A percentile compares a stretch with the other conserved stretches of the same genome.
These are phyloP conservation scores for Rhynchotus rufescens DNA, from an alignment of 2,797 vertebrate species.

Conservation along the genomic window DNA sequence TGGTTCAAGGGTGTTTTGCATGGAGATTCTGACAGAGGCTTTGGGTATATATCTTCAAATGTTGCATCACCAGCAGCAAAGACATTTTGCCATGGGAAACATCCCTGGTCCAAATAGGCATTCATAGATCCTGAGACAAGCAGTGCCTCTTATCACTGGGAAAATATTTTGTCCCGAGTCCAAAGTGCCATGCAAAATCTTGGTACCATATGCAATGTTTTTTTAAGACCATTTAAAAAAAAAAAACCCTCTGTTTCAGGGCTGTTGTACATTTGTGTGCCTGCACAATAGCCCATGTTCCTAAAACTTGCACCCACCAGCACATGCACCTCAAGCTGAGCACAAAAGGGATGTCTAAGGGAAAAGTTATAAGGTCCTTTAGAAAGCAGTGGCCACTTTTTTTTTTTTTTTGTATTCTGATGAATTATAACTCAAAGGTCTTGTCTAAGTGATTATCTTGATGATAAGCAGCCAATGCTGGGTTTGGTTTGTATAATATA, in stretches of 20 bases:
- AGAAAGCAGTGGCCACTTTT: background rate
- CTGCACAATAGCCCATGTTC: background rate
- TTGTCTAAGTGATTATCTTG: background rate
- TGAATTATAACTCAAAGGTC: background rate
- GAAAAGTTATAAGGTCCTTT: background rate
- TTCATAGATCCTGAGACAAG: background rate
- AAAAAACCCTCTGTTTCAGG: background rate
- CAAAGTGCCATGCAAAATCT: background rate
- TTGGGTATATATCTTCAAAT: background rate
- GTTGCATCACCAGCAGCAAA: background rate
- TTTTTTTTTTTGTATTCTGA: background rate
- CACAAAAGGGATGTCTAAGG: background rate
- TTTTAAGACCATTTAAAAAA: background rate
- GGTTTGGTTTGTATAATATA: background rate
- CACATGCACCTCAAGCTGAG: background rate
- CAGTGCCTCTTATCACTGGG: background rate
- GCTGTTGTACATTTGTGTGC: too few species aligned
- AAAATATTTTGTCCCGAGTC: background rate
- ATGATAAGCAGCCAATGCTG: background rate
- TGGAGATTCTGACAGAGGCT: background rate
- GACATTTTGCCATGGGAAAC: background rate
- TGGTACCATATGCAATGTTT: fast-evolving
- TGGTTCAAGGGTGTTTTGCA: background rate
- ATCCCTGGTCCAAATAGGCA: background rate
- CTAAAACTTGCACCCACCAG: fast-evolving